Conservation (phyloP, 2,888 invertebrate genomes). For the Macrosoma leucophasiata region DNA sequence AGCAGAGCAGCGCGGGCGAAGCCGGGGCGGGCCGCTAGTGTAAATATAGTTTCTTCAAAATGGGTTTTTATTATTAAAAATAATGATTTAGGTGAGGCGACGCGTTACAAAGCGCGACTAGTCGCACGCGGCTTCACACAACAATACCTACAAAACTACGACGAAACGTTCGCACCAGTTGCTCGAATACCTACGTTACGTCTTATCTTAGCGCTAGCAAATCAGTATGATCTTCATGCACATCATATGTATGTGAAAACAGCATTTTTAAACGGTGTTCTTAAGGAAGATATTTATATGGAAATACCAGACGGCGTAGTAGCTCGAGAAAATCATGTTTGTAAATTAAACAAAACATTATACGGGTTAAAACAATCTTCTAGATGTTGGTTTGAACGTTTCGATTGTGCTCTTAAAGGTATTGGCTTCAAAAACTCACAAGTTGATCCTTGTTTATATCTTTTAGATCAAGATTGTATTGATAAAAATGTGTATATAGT, state of each 20-base stretch:
- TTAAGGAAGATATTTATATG: conserved; percentile 29
- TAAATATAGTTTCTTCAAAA: conserved; percentile 26
- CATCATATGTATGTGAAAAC: conserved; percentile 29
- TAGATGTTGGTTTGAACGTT: conserved; percentile 25
- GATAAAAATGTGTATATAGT: conserved; percentile 21
- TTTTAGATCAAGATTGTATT: conserved; percentile 17
- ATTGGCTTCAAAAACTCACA: conserved; percentile 23
- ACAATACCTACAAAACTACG: conserved; percentile 26
- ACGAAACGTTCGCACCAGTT: conserved; percentile 33
- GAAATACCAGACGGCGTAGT: conserved; percentile 24
- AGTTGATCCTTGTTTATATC: conserved; percentile 23
- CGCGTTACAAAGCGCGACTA: conserved; percentile 28
- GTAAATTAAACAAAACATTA: conserved; percentile 30
- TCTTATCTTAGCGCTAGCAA: conserved; percentile 27
- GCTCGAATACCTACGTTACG: conserved; percentile 29
- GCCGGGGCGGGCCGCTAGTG: too few species aligned
- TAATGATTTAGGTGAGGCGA: conserved; percentile 25
- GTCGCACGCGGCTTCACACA: conserved; percentile 34
- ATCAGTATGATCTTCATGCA: conserved; percentile 23
- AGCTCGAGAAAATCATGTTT: conserved; percentile 22
- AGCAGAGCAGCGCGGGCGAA: too few species aligned
- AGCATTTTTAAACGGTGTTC: conserved; percentile 25
- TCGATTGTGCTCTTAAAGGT: conserved; percentile 20
- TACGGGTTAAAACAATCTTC: conserved; percentile 29
- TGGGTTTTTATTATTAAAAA: conserved; percentile 27